Base-by-base conservation (phyloP, 1,140 invertebrate genomes). In the Atopsyche davidsoni region DNA sequence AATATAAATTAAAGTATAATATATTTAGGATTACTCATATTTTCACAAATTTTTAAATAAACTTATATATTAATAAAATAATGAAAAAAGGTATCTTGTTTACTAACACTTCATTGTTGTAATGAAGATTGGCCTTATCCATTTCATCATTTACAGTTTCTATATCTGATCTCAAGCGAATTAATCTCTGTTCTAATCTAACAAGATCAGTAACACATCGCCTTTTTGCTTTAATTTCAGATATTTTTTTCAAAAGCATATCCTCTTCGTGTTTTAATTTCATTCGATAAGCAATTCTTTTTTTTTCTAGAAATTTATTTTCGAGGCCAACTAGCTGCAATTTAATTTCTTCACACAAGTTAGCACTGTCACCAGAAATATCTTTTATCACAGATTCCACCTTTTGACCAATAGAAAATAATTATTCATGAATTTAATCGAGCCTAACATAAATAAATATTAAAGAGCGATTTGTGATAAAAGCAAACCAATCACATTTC, bases 161-260 rank as follows among this genome's bases (percentile, higher is more conserved):
- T 4, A 50, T 32, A 36, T 46, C 32, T 38, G 17, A 24, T 17
- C 36, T 14, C 10, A 35, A n/a, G 23, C 22, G 32, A 10, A 46
- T 24, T 25, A 24, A 38, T n/a, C 45, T 46, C 22, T 46, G 36
- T 11, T 35, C 39, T n/a, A 25, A 25, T 14, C 34, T 36, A 21
- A 46, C 10, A 10, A 35, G 25, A 2, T 21, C 34, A 25, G 39
- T 23, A 38, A 38, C 32, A 16, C 19, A 32, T 13, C 32, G 39
- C n/a, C 36, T 32, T 34, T 46, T 36, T n/a, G 45, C 34, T 36
- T 46, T 46, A 13, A 46, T 16, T 24, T 46, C 23, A 2, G 16
- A 22, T 16, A 38, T 38, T 25, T 23, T n/a, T 23, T 25, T 18
- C 22, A 38, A 32, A 7, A 22, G 25, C 9, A 46, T 38, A n/a